Evolutionary conservation across 1,140 invertebrate species (phyloP).

Genomic region (Charaxes varanes): DNA sequence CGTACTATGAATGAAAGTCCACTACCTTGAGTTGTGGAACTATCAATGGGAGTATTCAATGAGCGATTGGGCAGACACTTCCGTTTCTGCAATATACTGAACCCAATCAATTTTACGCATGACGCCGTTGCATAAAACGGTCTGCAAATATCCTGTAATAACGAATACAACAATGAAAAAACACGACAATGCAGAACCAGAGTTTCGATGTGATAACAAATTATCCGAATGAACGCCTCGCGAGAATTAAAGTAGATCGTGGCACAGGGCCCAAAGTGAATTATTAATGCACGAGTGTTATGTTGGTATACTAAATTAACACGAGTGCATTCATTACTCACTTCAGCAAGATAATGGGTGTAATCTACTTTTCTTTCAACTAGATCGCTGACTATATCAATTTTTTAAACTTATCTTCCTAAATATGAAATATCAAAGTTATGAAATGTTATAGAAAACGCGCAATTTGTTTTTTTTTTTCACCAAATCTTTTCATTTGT

Average conservation of each 20-base stretch:
- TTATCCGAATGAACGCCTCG: constrained; percentile 54
- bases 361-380: too few relatives aligned
- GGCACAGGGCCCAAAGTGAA: too few relatives aligned
- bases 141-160: constrained; percentile 37
- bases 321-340: too few relatives aligned
- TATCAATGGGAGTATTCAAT: constrained; percentile 49
- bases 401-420: too few relatives aligned
- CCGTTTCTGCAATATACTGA: constrained; percentile 34
- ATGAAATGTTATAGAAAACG: too few relatives aligned
- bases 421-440: too few relatives aligned
- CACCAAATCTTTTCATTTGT: too few relatives aligned
- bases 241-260: constrained; percentile 39
- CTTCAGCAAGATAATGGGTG: too few relatives aligned
- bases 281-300: too few relatives aligned
- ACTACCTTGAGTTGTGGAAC: constrained; percentile 52
- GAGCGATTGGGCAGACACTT: constrained; percentile 42
- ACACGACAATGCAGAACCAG: constrained; percentile 24
- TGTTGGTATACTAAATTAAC: too few relatives aligned
- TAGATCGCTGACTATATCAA: too few relatives aligned
- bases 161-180: constrained; percentile 29
- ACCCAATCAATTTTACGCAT: constrained; percentile 61
- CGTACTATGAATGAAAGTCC: constrained; percentile 27
- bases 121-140: constrained; percentile 61
- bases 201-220: constrained; percentile 42
- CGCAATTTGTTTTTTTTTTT: too few relatives aligned